These are phyloP conservation scores for Choristoneura fumiferana DNA, from an alignment of 1,140 invertebrate genomes.

Conservation along the genomic window DNA sequence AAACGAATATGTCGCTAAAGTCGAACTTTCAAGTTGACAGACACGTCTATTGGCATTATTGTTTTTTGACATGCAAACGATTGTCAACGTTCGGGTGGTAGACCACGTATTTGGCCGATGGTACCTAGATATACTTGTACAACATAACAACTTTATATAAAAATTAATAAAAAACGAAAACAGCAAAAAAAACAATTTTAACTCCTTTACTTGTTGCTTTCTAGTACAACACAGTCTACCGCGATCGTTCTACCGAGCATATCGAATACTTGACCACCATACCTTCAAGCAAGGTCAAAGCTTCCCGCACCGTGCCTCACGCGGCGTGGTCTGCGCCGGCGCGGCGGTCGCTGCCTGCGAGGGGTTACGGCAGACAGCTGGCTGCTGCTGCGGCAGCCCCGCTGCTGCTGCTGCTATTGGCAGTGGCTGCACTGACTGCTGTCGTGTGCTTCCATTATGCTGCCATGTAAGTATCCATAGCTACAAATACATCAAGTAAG, in stretches of 20 bases:
- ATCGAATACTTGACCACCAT: slow-evolving; percentile 57
- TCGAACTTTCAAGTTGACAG: too few species aligned
- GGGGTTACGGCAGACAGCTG: slow-evolving; percentile 86
- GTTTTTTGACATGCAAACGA: too few species aligned
- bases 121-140: too few species aligned
- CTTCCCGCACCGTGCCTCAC: slow-evolving; percentile 22
- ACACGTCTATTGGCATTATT: too few species aligned
- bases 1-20: too few species aligned
- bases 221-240: slow-evolving; percentile 68
- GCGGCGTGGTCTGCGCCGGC: slow-evolving; percentile 79
- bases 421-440: slow-evolving; percentile 83
- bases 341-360: slow-evolving; percentile 80
- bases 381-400: slow-evolving; percentile 85
- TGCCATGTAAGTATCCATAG: slow-evolving; percentile 81
- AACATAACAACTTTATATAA: too few species aligned
- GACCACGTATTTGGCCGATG: too few species aligned
- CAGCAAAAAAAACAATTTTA: too few species aligned
- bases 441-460: slow-evolving; percentile 88
- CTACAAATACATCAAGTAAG: too few species aligned
- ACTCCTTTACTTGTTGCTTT: too few species aligned
- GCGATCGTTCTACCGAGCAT: slow-evolving; percentile 46
- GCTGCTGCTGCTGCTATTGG: slow-evolving; percentile 82
- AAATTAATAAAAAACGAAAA: too few species aligned
- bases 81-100: too few species aligned
- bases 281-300: slow-evolving; percentile 33